A percentile compares a stretch with the other conserved stretches of the same genome.
These are phyloP conservation scores for Buphagus erythrorhynchus DNA, from an alignment of 2,797 vertebrate genomes.

Conservation along the genomic window DNA sequence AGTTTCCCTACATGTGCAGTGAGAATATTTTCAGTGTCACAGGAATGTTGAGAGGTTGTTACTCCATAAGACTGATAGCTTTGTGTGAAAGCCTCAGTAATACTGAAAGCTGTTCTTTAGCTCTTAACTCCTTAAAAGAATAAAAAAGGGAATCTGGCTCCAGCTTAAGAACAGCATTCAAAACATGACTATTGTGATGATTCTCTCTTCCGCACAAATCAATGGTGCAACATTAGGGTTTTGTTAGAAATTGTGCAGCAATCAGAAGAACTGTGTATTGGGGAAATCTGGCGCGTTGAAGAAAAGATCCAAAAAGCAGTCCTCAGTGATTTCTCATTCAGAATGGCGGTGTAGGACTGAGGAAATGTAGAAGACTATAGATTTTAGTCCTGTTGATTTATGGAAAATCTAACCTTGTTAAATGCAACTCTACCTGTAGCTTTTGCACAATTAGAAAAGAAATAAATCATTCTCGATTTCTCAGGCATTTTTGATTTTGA, in stretches of 20 bases:
- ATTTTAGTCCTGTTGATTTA: constrained; percentile 44
- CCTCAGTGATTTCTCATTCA: not conserved
- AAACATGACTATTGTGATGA: not conserved
- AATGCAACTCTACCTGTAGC: not conserved
- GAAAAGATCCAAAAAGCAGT: not conserved
- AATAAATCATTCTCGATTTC: constrained; percentile 15
- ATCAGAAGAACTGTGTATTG: not conserved
- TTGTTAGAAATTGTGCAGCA: not conserved
- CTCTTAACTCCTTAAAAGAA: not conserved
- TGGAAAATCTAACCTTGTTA: constrained; percentile 39
- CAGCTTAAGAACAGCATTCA: not conserved
- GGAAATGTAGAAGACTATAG: not conserved
- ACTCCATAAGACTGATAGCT: fast-evolving
- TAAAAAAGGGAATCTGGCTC: not conserved
- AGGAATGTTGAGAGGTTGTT: not conserved
- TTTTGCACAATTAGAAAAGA: not conserved
- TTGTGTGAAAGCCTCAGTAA: not conserved
- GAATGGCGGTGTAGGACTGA: not conserved
- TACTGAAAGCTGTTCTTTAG: not conserved
- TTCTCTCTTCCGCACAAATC: not conserved
- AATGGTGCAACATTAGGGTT: not conserved
- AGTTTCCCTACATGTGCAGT: not conserved
- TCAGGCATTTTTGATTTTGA: not conserved
- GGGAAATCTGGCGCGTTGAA: not conserved
- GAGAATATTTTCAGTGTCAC: not conserved